phyloP scores from a whole-genome alignment of 2,797 vertebrate genomes.

The Pseudochirops corinnae region DNA sequence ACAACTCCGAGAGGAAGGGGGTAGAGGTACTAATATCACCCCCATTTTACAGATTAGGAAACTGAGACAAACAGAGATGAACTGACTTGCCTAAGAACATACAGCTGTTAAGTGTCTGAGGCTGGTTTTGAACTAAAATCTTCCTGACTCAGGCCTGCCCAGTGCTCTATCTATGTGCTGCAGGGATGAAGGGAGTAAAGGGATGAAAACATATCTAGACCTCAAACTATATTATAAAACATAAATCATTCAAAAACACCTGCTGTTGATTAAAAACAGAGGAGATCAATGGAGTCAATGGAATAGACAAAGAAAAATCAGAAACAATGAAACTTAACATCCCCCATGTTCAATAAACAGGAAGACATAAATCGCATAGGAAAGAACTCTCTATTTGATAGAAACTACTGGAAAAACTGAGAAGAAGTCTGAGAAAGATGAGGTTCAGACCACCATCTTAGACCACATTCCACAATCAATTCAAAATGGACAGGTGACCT shows the following conservation, averaged over 20 bases:
- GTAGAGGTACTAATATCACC: not conserved
- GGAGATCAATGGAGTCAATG: not conserved
- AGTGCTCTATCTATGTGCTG: not conserved
- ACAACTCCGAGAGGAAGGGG: not conserved
- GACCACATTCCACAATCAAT: not conserved
- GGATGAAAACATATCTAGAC: not conserved
- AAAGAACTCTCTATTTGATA: not conserved
- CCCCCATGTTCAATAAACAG: not conserved
- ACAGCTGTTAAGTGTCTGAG: not conserved
- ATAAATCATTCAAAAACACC: not conserved
- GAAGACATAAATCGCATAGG: not conserved
- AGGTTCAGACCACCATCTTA: not conserved
- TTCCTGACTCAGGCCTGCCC: not conserved
- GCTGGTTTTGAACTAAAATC: not conserved
- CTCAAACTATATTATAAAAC: not conserved
- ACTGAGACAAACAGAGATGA: not conserved
- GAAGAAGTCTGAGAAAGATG: not conserved
- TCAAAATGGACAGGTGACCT: not conserved
- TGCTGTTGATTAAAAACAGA: not conserved
- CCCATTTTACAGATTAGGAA: not conserved
- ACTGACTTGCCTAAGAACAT: not conserved
- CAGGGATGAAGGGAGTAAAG: not conserved
- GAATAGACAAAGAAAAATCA: not conserved
- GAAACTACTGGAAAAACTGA: not conserved
- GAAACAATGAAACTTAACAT: not conserved